Evolutionary conservation across 2,888 invertebrate species (phyloP).

Genomic region (Caprella mutica): DNA sequence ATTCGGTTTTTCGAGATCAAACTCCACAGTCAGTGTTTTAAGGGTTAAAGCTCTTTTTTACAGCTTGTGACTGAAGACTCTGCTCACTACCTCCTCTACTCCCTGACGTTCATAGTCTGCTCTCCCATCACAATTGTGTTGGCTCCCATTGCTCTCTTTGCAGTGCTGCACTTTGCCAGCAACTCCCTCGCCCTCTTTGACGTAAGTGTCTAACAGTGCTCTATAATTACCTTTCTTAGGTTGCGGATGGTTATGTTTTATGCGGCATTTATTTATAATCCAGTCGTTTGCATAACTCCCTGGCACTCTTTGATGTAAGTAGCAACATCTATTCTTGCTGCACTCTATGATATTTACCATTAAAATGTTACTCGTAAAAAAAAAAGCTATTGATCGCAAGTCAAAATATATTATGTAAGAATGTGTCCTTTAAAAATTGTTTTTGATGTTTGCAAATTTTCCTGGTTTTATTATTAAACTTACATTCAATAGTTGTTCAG

Average conservation of each 20-base stretch:
- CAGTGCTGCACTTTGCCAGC: constrained; percentile 79
- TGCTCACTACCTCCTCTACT: constrained; percentile 91
- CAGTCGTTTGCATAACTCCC: background rate
- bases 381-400: too few relatives aligned
- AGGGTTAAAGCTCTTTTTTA: background rate
- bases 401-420: too few relatives aligned
- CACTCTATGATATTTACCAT: too few relatives aligned
- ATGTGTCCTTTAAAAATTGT: too few relatives aligned
- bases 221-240: background rate
- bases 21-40: too few relatives aligned
- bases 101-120: constrained; percentile 83
- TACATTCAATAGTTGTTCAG: too few relatives aligned
- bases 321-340: too few relatives aligned
- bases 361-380: too few relatives aligned
- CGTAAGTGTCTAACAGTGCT: constrained; percentile 58
- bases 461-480: too few relatives aligned
- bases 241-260: background rate
- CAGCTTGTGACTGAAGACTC: constrained; percentile 46
- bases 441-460: too few relatives aligned
- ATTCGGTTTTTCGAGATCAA: too few relatives aligned
- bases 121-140: constrained; percentile 70
- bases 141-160: constrained; percentile 81
- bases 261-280: background rate
- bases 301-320: background rate
- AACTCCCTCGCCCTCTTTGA: constrained; percentile 80